Evolutionary conservation across 23 tunicate species (phyloP).

Genomic region (Oikopleura albicans): DNA sequence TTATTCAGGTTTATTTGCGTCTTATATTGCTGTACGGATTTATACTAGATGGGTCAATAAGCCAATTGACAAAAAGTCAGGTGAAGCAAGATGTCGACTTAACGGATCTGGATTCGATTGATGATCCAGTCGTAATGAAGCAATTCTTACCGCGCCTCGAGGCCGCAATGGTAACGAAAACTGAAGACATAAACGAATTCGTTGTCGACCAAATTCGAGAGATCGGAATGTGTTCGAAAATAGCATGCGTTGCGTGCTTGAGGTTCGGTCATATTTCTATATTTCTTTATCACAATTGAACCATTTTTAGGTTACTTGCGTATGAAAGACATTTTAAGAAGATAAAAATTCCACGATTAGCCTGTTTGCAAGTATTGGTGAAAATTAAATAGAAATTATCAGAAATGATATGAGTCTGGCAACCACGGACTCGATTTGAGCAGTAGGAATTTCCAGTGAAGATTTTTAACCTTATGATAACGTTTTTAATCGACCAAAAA

Average conservation of each 20-base stretch:
- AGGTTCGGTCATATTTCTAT: neutral
- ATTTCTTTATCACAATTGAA: neutral
- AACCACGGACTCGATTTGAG: too few species aligned
- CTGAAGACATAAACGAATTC: neutral
- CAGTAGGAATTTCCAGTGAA: too few species aligned
- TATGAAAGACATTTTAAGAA: neutral
- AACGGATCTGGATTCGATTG: neutral
- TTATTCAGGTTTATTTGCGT: neutral
- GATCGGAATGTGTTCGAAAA: constrained; percentile 10
- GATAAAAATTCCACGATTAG: neutral
- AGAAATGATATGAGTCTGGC: too few species aligned
- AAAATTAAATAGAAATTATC: neutral
- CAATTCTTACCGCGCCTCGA: neutral
- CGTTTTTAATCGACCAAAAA: too few species aligned
- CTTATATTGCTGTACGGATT: neutral
- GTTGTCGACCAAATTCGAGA: constrained; percentile 6
- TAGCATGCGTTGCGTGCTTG: neutral
- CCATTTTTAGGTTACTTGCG: neutral
- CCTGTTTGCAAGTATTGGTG: neutral
- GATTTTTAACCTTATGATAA: too few species aligned
- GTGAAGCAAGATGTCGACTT: neutral
- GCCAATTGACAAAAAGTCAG: neutral
- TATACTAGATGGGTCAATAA: neutral
- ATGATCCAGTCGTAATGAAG: neutral
- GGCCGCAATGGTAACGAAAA: constrained; percentile 10